Evolutionary conservation across 2,113 vertebrate species (phyloP), one percentile per base, ranked within the genome.

Genomic region (Xiphophorus couchianus): DNA sequence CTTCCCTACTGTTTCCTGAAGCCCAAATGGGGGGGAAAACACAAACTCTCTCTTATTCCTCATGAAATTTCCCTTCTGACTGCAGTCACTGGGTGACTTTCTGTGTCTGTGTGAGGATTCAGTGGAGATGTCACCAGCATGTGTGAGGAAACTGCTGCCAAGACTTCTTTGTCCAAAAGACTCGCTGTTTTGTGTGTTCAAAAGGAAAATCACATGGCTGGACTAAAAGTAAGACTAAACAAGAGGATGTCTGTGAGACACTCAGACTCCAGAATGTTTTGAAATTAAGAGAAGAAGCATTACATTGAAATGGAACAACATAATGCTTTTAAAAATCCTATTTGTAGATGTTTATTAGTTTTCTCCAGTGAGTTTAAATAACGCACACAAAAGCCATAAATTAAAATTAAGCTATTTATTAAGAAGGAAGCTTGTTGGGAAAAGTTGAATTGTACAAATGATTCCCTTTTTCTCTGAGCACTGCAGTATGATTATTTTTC

Each of bases 31-130:
- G 8, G 66, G 8, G 73, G 58, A 76, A 66, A 44, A 76, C 83
- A 91, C 86, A 88, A 76, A 88, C 77, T 4, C 68, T 48, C 83
- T 84, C 60, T 83, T 86, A 78, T 84, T 85, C 77, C 86, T 66
- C 69, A 0, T 75, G 80, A 66, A 64, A 70, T 81, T 76, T 77
- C 80, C 81, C 74, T 15, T 31, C 82, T 81, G 80, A 75, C 69
- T 4, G 66, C 42, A 1, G 73, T 74, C 78, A 76, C 64, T 19
- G 27, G 71, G 42, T 37, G 48, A 61, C 63, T 81, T 29, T 48
- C 69, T 48, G 62, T 54, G 77, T 77, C 75, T 82, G 83, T 67
- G 81, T 58, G 68, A 73, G 69, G 71, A 66, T 63, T 54, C 48
- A 71, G 73, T n/a, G 73, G 86, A 85, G 82, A 81, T 64, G 71